phyloP scores from a whole-genome alignment of 1,140 invertebrate genomes.

The Branchinecta lindahli region DNA sequence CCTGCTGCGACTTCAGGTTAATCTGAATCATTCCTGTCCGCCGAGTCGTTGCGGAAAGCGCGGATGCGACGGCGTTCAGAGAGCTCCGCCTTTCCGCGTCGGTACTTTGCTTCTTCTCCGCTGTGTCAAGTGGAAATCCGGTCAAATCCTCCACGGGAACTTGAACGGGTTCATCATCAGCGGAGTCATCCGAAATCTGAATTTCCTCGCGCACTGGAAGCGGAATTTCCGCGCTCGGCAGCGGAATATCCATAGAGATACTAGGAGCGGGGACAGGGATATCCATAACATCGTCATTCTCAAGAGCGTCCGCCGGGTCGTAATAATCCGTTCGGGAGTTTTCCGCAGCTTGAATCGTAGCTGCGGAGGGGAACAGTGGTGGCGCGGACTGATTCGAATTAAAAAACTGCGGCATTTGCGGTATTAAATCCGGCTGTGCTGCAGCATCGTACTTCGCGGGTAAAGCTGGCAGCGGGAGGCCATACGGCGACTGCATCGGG shows the following conservation, averaged over 20 bases:
- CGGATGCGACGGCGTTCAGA: neutral
- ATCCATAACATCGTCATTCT: constrained; percentile 11
- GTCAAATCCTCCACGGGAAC: neutral
- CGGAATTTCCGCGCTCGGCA: neutral
- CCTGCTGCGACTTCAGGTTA: neutral
- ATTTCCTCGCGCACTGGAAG: neutral
- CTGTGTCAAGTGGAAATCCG: neutral
- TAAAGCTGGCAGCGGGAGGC: neutral
- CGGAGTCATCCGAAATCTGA: too few species aligned
- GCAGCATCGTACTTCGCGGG: neutral
- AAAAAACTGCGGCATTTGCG: neutral
- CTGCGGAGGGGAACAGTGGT: neutral
- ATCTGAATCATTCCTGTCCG: neutral
- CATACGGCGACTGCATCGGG: neutral
- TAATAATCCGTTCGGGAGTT: constrained; percentile 32
- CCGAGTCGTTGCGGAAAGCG: neutral
- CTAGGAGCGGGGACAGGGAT: neutral
- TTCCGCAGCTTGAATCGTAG: neutral
- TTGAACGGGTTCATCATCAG: too few species aligned
- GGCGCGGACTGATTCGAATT: neutral
- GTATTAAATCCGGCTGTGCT: neutral
- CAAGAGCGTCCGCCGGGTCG: constrained; percentile 38
- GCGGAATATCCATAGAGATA: neutral
- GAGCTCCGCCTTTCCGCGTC: neutral
- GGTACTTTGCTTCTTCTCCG: neutral